Evolutionary conservation across 2,797 vertebrate species (phyloP), one percentile per base, ranked within the genome.

Genomic region (Paratrypauchen microcephalus): DNA sequence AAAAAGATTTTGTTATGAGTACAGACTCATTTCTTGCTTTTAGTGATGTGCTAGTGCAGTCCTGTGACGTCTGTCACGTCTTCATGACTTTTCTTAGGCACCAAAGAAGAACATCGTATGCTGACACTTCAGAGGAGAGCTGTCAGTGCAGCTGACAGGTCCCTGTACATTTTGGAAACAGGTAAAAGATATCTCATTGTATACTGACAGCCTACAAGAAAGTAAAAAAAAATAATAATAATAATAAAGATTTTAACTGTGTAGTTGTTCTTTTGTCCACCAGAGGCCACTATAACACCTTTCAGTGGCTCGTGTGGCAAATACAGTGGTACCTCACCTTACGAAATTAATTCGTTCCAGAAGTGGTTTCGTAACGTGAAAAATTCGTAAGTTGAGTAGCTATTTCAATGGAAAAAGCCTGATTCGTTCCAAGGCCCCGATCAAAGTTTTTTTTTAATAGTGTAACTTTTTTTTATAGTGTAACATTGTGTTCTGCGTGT

Each of bases 1-100:
- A 83, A 87, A 77, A 24, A 16, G 61, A 70, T 84, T 86, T 84
- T 85, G 79, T 75, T 83, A 83, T 45, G 75, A 73, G 69, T 83
- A 68, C 26, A 55, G 16, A 24, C 55, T 28, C 28, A 15, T 0
- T 39, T 69, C 63, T 65, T 58, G 74, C 71, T 0, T 24, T 54
- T 45, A 45, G 4, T 45, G 13, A 45, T 45, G 15, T 45, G 41
- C 13, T 45, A 12, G 41, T 45, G 41, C 15, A 45, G 41, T 45
- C 3, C 15, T 45, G 65, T 58, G 1, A 30, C 19, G 58, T 32
- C 26, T 32, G 30, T 36, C 8, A 1, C 11, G 28, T 32, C 12
- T n/a, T n/a, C 30, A 15, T 60, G 28, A 60, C 28, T 19, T 59
- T 18, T 55, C 52, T 55, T 54, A 52, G 48, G 19, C 24, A 50